Conservation (phyloP, 2,797 vertebrate genomes). For the Champsocephalus esox region DNA sequence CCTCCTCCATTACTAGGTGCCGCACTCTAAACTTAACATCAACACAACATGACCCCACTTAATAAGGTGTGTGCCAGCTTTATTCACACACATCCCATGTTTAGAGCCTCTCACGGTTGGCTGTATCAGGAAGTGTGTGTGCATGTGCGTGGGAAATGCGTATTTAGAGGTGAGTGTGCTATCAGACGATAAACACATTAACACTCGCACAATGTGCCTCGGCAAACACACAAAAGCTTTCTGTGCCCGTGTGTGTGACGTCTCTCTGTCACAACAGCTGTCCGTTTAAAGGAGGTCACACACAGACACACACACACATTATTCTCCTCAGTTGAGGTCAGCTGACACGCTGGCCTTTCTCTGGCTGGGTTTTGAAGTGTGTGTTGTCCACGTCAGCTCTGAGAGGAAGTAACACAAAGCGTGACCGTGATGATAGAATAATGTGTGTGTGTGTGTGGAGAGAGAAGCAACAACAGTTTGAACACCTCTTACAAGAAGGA, state of each 20-base stretch:
- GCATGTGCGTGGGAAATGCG: not conserved
- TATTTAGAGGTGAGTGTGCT: constrained; percentile 18
- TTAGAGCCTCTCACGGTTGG: constrained; percentile 19
- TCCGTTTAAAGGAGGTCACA: constrained; percentile 22
- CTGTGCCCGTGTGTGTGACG: not conserved
- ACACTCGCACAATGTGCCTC: constrained; percentile 12
- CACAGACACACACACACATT: constrained; percentile 11
- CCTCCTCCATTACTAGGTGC: constrained; percentile 21
- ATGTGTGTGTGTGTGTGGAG: not conserved
- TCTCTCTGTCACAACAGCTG: constrained; percentile 26
- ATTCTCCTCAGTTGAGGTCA: constrained; percentile 44
- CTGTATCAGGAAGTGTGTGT: constrained; percentile 40
- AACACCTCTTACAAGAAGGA: not conserved
- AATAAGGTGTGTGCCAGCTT: constrained; percentile 33
- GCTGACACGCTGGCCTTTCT: constrained; percentile 9
- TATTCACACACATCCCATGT: constrained; percentile 33
- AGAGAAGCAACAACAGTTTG: no score
- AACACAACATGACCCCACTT: constrained; percentile 49
- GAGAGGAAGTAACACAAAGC: constrained; percentile 38
- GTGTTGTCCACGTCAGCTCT: constrained; percentile 31
- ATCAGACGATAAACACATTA: not conserved
- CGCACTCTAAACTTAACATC: constrained; percentile 10
- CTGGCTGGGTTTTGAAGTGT: not conserved
- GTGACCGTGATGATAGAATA: constrained; percentile 22
- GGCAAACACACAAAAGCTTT: constrained; percentile 27